Evolutionary conservation across 2,113 vertebrate species (phyloP).

Genomic region (Siniperca chuatsi): DNA sequence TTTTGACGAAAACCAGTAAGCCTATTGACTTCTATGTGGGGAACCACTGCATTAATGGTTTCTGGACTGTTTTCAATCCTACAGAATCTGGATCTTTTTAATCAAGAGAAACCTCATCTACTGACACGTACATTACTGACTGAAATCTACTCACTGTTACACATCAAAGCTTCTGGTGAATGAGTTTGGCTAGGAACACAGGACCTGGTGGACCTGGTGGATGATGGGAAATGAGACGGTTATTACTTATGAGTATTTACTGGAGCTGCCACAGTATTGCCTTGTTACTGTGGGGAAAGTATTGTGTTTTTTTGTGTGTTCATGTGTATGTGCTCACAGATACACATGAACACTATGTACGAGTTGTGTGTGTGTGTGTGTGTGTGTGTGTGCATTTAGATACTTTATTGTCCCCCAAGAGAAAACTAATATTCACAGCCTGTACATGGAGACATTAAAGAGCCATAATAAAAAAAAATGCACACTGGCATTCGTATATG

Average conservation of each 20-base stretch:
- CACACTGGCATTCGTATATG: neutral
- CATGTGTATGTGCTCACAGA: neutral
- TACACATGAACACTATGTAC: too few relatives aligned
- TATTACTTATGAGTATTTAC: conserved; percentile 39
- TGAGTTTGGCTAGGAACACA: neutral
- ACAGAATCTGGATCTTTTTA: neutral
- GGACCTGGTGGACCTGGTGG: neutral
- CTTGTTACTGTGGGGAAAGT: conserved; percentile 26
- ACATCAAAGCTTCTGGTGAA: neutral
- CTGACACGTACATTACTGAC: neutral
- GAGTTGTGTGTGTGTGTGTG: neutral
- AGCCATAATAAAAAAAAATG: conserved; percentile 1
- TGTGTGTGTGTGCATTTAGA: neutral
- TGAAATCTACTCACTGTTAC: neutral
- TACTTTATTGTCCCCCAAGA: conserved; percentile 2
- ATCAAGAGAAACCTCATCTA: neutral
- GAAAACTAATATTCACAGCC: conserved; percentile 16
- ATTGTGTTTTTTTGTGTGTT: neutral
- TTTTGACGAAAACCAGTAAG: neutral
- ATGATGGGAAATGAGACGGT: conserved; percentile 30
- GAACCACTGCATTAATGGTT: neutral
- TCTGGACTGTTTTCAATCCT: neutral
- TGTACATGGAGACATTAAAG: conserved; percentile 22
- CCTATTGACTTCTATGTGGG: neutral
- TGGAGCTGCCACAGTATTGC: conserved; percentile 23